A percentile compares a stretch with the other conserved stretches of the same genome.
Conservation (phyloP, 1,140 invertebrate species). For the Drepana arcuata region DNA sequence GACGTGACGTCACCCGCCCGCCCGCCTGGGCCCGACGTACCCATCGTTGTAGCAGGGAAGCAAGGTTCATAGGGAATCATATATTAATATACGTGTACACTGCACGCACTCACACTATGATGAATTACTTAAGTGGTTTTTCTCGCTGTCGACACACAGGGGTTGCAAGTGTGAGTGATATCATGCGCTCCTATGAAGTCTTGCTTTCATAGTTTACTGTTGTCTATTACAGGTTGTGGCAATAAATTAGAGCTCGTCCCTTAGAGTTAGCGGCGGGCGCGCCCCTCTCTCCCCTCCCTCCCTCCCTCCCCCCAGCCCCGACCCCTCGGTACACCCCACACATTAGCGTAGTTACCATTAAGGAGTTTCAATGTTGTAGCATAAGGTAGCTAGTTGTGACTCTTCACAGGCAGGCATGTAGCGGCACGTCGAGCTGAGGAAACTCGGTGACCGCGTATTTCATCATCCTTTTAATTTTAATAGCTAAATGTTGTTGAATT, state of each 20-base stretch:
- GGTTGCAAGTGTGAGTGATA: too few species aligned
- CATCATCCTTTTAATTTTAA: constrained; percentile 59
- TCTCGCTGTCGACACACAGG: too few species aligned
- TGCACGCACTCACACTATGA: constrained; percentile 3
- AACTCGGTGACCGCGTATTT: constrained; percentile 20
- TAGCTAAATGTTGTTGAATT: constrained; percentile 70
- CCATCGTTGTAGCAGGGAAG: too few species aligned
- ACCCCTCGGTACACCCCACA: constrained; percentile 2
- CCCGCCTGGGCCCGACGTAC: constrained; percentile 7
- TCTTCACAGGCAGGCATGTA: constrained; percentile 26
- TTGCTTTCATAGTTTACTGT: too few species aligned
- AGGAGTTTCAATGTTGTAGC: constrained; percentile 51
- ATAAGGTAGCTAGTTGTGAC: constrained; percentile 57
- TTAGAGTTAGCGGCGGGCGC: constrained; percentile 1
- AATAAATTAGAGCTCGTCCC: constrained; percentile 6
- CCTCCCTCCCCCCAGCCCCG: background rate
- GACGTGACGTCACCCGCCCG: background rate
- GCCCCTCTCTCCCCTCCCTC: background rate
- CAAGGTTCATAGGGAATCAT: too few species aligned
- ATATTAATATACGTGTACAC: too few species aligned
- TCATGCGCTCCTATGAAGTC: too few species aligned
- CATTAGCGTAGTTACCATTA: constrained; percentile 32
- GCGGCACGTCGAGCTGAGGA: constrained; percentile 3
- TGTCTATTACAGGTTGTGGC: constrained; percentile 13
- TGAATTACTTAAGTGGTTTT: too few species aligned